Conservation (phyloP, 2,797 vertebrate species). For the Ceryle rudis region DNA sequence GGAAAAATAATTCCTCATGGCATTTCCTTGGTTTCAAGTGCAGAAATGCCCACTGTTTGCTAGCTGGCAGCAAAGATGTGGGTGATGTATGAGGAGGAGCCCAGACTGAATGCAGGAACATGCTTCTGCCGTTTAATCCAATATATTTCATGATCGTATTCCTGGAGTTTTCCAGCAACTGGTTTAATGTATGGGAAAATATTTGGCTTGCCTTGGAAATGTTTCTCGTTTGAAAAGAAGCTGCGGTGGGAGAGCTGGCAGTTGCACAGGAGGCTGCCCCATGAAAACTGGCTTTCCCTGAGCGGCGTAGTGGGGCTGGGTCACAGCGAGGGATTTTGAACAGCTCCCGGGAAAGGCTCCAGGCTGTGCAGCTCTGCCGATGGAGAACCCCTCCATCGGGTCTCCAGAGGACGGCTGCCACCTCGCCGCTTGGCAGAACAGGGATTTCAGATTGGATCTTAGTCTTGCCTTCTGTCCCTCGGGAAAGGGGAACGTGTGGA, state of each 20-base stretch:
- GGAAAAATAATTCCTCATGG: neutral
- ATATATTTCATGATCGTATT: neutral
- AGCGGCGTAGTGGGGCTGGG: neutral
- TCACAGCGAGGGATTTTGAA: neutral
- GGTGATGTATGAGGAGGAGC: slow-evolving; percentile 34
- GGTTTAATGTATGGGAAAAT: slow-evolving; percentile 1
- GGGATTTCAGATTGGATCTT: neutral
- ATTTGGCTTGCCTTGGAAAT: slow-evolving; percentile 9
- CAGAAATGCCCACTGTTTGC: neutral
- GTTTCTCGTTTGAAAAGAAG: slow-evolving; percentile 20
- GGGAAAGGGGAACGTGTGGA: neutral
- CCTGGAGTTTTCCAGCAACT: slow-evolving; percentile 14
- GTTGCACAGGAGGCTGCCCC: neutral
- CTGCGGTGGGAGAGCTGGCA: slow-evolving; percentile 38
- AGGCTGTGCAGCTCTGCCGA: neutral
- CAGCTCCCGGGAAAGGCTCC: neutral
- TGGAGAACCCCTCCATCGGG: neutral
- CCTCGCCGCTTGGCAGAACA: neutral
- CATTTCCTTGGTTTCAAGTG: slow-evolving; percentile 14
- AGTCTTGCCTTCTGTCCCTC: neutral
- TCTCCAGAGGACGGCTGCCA: neutral
- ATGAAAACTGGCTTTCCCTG: neutral
- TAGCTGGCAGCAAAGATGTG: slow-evolving; percentile 24
- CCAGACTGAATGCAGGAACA: neutral
- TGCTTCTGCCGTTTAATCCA: slow-evolving; percentile 4